Base-by-base conservation (phyloP, 2,888 invertebrate species). In the Dendrolimus houi region DNA sequence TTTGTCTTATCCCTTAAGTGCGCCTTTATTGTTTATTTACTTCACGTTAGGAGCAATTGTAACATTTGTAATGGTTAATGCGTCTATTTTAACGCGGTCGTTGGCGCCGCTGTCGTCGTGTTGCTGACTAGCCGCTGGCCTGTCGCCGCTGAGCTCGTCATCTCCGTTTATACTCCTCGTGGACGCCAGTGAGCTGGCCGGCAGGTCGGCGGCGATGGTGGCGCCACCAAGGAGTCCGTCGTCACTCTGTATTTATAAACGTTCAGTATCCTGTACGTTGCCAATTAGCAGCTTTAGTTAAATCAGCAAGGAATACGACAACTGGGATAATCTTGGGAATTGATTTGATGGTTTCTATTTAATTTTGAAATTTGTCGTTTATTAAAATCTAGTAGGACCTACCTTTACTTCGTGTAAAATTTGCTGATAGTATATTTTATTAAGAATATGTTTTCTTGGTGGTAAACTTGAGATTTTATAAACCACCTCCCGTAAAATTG, bases 41-140 rank as follows among this genome's bases (percentile, higher is more conserved):
- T 29, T 29, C 29, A 29, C 29, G 3, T 29, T 29, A 29, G 29
- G 29, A 29, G 29, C 29, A 64, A 64, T 57, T 56, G 57, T 61
- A 54, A 55, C 62, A 62, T 59, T 63, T 63, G 62, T 64, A 63
- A 65, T 67, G 59, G 58, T 60, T 57, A 63, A 65, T 62, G 57
- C 10, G 63, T 65, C 67, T 67, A 67, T 67, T 64, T 67, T 67
- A 66, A 63, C 61, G 57, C 58, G 56, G 58, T 57, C 58, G 53
- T 58, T 62, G 64, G 65, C 64, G 63, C 60, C 63, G 60, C 58
- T 56, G 62, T 58, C 55, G 53, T 53, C 29, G 54, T 41, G 56
- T 47, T 12, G 47, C 47, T 47, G 47, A 47, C 47, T 47, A 47
- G 60, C 56, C 57, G 58, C 54, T 41, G 41, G 54, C 29, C 14